A percentile compares a stretch with the other conserved stretches of the same genome.
Evolutionary conservation across 2,888 invertebrate genomes (phyloP).

Genomic region (Ceraclea dissimilis): DNA sequence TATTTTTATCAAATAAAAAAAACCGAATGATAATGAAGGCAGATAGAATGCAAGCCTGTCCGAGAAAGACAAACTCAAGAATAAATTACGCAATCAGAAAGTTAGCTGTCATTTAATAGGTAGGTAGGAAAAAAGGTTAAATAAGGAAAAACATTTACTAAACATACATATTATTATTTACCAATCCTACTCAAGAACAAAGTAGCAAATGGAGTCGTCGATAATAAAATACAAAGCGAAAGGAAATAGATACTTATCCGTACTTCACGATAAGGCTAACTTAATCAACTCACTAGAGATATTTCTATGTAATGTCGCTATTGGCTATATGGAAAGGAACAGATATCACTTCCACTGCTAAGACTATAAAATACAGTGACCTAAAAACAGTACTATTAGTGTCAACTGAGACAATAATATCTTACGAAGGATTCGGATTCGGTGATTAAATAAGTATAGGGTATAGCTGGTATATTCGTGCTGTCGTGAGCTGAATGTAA

Average conservation of each 20-base stretch:
- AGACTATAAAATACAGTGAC: background rate
- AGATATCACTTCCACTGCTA: background rate
- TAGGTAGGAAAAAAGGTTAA: background rate
- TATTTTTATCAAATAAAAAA: too few species aligned
- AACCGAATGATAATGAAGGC: too few species aligned
- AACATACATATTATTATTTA: too few species aligned
- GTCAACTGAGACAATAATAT: background rate
- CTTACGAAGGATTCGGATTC: background rate
- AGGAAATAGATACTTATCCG: constrained; percentile 1
- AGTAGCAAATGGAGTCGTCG: background rate
- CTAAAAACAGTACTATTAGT: background rate
- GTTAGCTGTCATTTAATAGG: too few species aligned
- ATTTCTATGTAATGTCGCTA: background rate
- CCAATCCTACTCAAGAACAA: background rate
- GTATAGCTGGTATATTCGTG: too few species aligned
- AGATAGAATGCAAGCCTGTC: too few species aligned
- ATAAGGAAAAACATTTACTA: background rate
- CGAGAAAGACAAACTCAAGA: too few species aligned
- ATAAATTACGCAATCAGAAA: too few species aligned
- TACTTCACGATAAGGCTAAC: background rate
- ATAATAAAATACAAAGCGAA: constrained; percentile 2
- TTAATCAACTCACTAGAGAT: background rate
- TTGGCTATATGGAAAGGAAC: background rate
- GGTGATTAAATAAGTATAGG: background rate
- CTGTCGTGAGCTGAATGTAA: background rate